Percentiles rank a stretch among this genome's conserved stretches.
Conservation (phyloP, 1,140 invertebrate species). For the Maconellicoccus hirsutus region DNA sequence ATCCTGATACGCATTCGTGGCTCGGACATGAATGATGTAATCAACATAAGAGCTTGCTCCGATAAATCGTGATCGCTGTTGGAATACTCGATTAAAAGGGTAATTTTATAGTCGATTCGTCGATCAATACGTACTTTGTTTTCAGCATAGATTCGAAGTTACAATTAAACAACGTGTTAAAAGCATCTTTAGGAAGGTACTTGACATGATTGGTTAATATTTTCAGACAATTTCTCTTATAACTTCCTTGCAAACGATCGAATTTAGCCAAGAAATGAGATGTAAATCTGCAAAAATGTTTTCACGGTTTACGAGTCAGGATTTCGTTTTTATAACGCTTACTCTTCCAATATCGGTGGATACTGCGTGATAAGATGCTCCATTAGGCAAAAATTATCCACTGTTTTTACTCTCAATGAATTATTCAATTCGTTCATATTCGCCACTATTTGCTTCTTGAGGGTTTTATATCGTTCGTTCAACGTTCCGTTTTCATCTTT, state of each 20-base stretch:
- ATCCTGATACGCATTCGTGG: neutral
- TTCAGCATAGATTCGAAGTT: neutral
- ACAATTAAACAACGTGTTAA: neutral
- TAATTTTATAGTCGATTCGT: neutral
- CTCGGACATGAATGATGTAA: neutral
- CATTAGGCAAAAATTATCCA: neutral
- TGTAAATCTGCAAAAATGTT: neutral
- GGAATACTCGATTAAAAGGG: neutral
- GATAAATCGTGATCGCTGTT: neutral
- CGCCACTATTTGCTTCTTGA: too few species aligned
- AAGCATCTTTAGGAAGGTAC: neutral
- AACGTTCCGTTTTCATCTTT: neutral
- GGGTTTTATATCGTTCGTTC: too few species aligned
- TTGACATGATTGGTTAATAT: neutral
- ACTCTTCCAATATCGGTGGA: neutral
- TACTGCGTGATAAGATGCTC: neutral
- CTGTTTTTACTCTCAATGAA: neutral
- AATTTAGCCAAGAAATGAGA: neutral
- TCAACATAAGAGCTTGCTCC: neutral
- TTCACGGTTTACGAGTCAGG: neutral
- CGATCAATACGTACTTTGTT: neutral
- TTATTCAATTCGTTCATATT: neutral
- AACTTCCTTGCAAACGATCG: neutral
- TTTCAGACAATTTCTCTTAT: neutral
- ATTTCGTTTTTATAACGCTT: neutral